Conservation (phyloP, 2,113 vertebrate genomes). For the Microcebus jonahi region DNA sequence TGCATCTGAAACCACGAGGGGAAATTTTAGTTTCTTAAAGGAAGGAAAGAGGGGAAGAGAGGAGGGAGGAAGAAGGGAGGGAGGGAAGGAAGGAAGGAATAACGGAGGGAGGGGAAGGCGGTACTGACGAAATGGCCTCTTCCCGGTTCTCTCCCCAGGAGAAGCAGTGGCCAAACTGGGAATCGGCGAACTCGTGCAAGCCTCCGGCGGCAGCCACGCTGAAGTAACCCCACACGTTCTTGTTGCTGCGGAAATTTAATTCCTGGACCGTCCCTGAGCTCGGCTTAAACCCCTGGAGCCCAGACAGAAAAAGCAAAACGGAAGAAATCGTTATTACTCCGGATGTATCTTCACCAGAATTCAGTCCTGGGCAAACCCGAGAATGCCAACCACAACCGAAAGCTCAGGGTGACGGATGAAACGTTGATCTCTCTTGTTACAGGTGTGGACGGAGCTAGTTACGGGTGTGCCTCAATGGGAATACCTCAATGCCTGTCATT, state of each 20-base stretch:
- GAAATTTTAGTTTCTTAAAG: not conserved
- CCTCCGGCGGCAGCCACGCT: conserved; percentile 95
- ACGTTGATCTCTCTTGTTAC: rapidly evolving
- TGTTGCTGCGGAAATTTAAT: conserved; percentile 98
- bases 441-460: rapidly evolving
- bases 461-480: not conserved
- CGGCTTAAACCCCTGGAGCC: conserved; percentile 95
- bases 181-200: conserved; percentile 95
- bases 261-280: conserved; percentile 98
- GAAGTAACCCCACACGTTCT: conserved; percentile 99
- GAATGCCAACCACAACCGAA: not conserved
- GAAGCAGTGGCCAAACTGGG: conserved; percentile 99
- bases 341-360: not conserved
- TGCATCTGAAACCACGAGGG: no score
- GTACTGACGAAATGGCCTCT: conserved; percentile 97
- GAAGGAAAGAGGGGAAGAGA: not conserved
- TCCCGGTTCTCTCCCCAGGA: conserved; percentile 99
- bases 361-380: not conserved
- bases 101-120: rapidly evolving
- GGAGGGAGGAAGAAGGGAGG: not conserved
- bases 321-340: not conserved
- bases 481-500: rapidly evolving
- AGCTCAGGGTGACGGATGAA: not conserved
- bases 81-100: no score
- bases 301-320: not conserved